These are phyloP conservation scores for Podarcis siculus DNA, from an alignment of 2,797 vertebrate genomes.

Conservation along the genomic window DNA sequence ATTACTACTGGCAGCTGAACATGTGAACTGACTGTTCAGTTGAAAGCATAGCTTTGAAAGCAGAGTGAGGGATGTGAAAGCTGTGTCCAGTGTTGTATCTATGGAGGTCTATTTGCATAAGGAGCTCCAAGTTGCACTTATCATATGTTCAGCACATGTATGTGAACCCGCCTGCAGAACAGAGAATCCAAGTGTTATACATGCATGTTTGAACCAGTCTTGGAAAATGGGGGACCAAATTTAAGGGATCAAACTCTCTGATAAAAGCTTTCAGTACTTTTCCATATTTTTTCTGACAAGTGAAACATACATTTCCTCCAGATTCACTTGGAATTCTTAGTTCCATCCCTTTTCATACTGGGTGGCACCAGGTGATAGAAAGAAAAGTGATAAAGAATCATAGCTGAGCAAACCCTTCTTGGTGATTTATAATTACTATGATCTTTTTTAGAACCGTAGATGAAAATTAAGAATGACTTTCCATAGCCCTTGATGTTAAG, in stretches of 20 bases:
- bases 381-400: not conserved
- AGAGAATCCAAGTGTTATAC: not conserved
- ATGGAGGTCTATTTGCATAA: not conserved
- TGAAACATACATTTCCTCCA: not conserved
- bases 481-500: not conserved
- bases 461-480: conserved; percentile 1
- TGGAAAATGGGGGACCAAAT: not conserved
- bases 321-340: not conserved
- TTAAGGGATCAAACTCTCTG: not conserved
- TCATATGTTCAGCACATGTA: not conserved
- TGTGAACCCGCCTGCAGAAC: not conserved
- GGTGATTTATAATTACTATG: not conserved
- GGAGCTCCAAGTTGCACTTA: not conserved
- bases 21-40: not conserved
- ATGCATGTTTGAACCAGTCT: not conserved
- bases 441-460: not conserved
- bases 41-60: not conserved
- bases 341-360: not conserved
- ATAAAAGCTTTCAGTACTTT: not conserved
- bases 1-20: too few relatives aligned
- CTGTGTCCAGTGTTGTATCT: not conserved
- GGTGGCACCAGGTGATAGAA: not conserved
- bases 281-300: too few relatives aligned
- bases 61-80: not conserved
- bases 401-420: not conserved